Evolutionary conservation across 2,113 vertebrate species (phyloP).

Genomic region (Chionomys nivalis): DNA sequence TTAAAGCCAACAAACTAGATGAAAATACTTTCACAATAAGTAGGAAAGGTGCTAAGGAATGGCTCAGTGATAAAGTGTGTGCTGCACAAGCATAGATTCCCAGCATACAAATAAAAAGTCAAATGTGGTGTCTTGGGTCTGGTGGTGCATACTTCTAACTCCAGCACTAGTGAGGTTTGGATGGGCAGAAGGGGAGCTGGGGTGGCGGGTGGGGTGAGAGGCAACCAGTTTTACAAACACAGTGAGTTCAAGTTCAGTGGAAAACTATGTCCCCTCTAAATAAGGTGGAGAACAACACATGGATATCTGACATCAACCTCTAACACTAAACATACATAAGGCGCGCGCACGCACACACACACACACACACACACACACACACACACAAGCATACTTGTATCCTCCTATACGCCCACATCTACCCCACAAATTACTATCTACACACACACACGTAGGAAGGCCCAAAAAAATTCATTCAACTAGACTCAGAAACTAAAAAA

Average conservation of each 20-base stretch:
- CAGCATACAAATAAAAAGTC: neutral
- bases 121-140: neutral
- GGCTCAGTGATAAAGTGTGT: neutral
- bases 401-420: neutral
- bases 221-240: neutral
- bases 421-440: neutral
- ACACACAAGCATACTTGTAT: neutral
- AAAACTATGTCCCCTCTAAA: neutral
- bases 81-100: neutral
- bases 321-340: neutral
- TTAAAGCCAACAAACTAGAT: slow-evolving; percentile 1
- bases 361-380: neutral
- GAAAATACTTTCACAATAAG: slow-evolving; percentile 28
- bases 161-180: neutral
- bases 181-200: neutral
- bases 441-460: neutral
- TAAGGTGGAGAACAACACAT: neutral
- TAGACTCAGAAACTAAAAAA: slow-evolving; percentile 39
- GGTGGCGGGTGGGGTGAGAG: neutral
- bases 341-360: neutral
- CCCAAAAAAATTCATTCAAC: neutral
- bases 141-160: neutral
- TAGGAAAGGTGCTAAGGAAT: neutral
- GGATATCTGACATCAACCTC: neutral
- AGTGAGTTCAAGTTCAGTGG: neutral